Evolutionary conservation across 2,113 vertebrate species (phyloP).

Genomic region (Poeciliopsis prolifica): DNA sequence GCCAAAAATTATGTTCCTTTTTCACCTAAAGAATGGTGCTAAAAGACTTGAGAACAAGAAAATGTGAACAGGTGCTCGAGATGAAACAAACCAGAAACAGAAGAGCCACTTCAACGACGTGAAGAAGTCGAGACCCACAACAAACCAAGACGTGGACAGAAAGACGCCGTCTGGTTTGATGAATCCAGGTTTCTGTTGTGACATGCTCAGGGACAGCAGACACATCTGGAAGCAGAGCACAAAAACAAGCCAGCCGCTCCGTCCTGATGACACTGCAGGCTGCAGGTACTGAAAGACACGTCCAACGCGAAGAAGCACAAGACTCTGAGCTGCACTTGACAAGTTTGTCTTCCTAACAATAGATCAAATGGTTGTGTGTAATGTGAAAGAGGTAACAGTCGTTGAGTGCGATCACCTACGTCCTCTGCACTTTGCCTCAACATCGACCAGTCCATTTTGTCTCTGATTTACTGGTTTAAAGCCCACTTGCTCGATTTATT

Average conservation of each 20-base stretch:
- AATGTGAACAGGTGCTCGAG: constrained; percentile 26
- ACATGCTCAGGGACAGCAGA: constrained; percentile 17
- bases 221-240: constrained; percentile 20
- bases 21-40: background rate
- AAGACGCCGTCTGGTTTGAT: constrained; percentile 19
- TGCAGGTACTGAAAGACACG: constrained; percentile 23
- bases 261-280: constrained; percentile 20
- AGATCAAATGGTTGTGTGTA: constrained; percentile 8
- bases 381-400: constrained; percentile 10
- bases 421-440: background rate
- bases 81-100: constrained; percentile 2
- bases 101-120: constrained; percentile 12
- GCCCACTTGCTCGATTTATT: background rate
- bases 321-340: constrained; percentile 16
- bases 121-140: constrained; percentile 9
- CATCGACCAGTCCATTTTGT: background rate
- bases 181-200: constrained; percentile 30
- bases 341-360: background rate
- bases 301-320: constrained; percentile 1
- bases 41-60: constrained; percentile 8
- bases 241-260: constrained; percentile 14
- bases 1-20: background rate
- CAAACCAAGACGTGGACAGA: background rate
- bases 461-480: background rate
- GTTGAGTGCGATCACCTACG: background rate